Conservation (phyloP, 1,140 invertebrate genomes). For the Eciton burchellii region DNA sequence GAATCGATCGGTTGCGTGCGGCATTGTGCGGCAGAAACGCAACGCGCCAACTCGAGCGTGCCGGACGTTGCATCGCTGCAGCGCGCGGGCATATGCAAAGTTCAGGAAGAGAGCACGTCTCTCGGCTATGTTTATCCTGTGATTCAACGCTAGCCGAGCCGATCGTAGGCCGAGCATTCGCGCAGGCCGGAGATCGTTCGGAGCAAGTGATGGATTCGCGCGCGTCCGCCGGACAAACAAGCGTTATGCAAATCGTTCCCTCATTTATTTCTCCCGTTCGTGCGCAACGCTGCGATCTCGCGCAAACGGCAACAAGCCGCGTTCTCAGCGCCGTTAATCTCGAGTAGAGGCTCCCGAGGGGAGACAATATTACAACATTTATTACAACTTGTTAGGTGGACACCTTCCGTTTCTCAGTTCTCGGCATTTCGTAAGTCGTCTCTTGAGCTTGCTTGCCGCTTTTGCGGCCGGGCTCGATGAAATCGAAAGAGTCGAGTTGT, state of each 20-base stretch:
- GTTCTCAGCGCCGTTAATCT: conserved; percentile 14
- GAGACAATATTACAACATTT: too few relatives aligned
- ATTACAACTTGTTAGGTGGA: neutral
- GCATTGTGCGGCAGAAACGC: conserved; percentile 35
- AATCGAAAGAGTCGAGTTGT: too few relatives aligned
- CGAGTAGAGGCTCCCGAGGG: conserved; percentile 1
- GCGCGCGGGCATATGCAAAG: conserved; percentile 36
- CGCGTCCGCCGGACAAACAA: conserved; percentile 20
- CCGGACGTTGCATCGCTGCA: conserved; percentile 14
- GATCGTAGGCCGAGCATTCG: conserved; percentile 35
- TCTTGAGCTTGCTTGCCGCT: neutral
- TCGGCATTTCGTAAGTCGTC: neutral
- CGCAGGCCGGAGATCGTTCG: neutral
- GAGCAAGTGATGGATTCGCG: neutral
- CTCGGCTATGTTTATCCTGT: conserved; percentile 56
- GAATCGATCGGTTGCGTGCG: conserved; percentile 16
- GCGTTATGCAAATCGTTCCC: neutral
- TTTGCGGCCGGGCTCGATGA: too few relatives aligned
- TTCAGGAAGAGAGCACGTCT: conserved; percentile 44
- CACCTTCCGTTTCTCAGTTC: neutral
- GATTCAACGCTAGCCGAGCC: conserved; percentile 39
- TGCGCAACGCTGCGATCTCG: neutral
- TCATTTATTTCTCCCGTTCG: neutral
- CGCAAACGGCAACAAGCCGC: neutral
- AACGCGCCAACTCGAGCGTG: neutral